A percentile compares a stretch with the other conserved stretches of the same genome.
These are phyloP conservation scores for Peromyscus polionotus DNA, from an alignment of 2,113 vertebrate species.

Conservation along the genomic window DNA sequence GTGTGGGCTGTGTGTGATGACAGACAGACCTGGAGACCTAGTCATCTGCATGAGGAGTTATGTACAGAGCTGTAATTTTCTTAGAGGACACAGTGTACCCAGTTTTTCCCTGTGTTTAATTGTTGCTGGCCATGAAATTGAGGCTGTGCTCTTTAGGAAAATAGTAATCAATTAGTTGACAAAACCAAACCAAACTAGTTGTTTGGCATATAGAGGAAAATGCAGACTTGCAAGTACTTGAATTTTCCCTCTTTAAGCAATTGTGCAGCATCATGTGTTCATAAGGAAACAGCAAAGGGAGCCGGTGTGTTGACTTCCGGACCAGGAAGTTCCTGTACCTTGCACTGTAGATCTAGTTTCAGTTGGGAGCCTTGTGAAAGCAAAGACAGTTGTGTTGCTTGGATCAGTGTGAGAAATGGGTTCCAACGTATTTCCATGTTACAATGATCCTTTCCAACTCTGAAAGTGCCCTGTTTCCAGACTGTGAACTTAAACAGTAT, in stretches of 20 bases:
- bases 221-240: background rate
- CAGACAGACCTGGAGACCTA: background rate
- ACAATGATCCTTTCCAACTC: background rate
- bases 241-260: background rate
- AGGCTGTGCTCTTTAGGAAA: background rate
- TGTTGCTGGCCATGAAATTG: background rate
- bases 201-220: background rate
- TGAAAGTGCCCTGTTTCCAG: conserved; percentile 52
- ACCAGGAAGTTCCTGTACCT: background rate
- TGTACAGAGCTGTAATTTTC: background rate
- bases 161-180: background rate
- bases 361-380: conserved; percentile 26
- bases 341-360: conserved; percentile 13
- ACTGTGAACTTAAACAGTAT: conserved; percentile 4
- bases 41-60: background rate
- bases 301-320: background rate
- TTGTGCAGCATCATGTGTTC: background rate
- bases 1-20: background rate
- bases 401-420: background rate
- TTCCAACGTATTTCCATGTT: conserved; percentile 51
- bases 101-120: background rate
- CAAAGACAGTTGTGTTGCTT: conserved; percentile 46
- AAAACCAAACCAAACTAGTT: conserved; percentile 4
- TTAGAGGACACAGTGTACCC: background rate
- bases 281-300: background rate